Base-by-base conservation (phyloP, 2,797 vertebrate genomes). In the Pangasius macronema region DNA sequence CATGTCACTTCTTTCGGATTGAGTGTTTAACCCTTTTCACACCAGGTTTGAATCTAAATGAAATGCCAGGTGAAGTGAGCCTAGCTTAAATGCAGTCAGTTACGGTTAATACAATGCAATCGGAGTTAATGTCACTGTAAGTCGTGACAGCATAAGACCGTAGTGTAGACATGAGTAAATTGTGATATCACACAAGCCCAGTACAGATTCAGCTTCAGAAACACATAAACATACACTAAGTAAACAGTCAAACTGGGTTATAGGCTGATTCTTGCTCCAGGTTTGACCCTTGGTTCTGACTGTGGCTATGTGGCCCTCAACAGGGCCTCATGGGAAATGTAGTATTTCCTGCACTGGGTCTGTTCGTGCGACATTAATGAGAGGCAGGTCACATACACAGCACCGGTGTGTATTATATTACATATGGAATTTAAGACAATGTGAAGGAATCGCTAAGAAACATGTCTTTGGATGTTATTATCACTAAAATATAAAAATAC, bases 311-410 rank as follows among this genome's bases (percentile, higher is more conserved):
- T 18, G 13, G 27, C 70, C 88, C 91, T 88, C 82, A 55, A 36
- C 22, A 85, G 77, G 85, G 46, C 82, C 89, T 88, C 42, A 36
- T 85, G 89, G 89, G 77, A 87, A 89, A 88, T 88, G 88, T 85
- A 87, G 89, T 89, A 88, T 90, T 91, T 91, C 85, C 88, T 87
- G 84, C 53, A 33, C 59, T 67, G n/a, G 42, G 81, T 82, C 42
- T 49, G 72, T 88, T 84, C 87, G 87, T 91, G 87, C 91, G 89
- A 88, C 88, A 89, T 89, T 83, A 70, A 91, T 88, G 87, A 90
- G 82, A 92, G 27, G 82, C 49, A 80, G 72, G 73, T 88, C 82
- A 87, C 84, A 88, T 72, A 88, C 84, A 79, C 88, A 87, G 36
- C 82, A 39, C 57, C 63, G 49, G 72, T 42, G 70, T 85, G 24